Percentiles rank a stretch among this genome's conserved stretches.
These are phyloP conservation scores for Chrysaora quinquecirrha DNA, from an alignment of 30 jellyfish, hydroid and myxozoan genomes.

Conservation along the genomic window DNA sequence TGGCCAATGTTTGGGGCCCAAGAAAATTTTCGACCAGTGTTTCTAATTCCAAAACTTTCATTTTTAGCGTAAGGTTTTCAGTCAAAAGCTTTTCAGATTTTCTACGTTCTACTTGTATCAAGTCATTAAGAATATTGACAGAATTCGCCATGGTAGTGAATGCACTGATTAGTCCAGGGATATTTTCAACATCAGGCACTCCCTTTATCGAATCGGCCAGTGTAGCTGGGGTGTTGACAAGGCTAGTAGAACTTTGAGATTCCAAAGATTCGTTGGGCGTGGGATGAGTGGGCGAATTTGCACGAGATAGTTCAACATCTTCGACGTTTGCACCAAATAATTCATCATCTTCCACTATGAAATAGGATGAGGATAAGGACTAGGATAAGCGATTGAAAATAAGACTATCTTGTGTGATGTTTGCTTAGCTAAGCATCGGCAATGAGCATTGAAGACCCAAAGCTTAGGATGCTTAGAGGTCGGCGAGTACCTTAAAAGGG, in stretches of 20 bases:
- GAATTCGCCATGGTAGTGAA: conserved; percentile 1
- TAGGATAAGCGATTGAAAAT: too few relatives aligned
- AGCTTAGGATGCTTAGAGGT: too few relatives aligned
- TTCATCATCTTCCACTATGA: conserved; percentile 2
- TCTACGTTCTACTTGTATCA: background rate
- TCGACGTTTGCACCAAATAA: too few relatives aligned
- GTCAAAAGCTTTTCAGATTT: background rate
- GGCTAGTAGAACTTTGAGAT: conserved; percentile 1
- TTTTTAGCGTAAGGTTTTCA: background rate
- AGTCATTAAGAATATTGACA: background rate
- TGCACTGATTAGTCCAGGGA: background rate
- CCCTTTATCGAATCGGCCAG: conserved; percentile 4
- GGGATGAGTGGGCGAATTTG: background rate
- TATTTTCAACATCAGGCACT: background rate
- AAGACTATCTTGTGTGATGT: too few relatives aligned
- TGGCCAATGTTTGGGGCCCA: conserved; percentile 7
- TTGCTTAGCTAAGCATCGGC: too few relatives aligned
- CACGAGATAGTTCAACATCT: background rate
- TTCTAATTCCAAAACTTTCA: background rate
- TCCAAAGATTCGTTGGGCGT: conserved; percentile 1
- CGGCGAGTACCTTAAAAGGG: too few relatives aligned
- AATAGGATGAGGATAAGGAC: too few relatives aligned
- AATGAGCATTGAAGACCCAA: too few relatives aligned
- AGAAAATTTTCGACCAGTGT: background rate
- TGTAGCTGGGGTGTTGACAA: background rate